These are phyloP conservation scores for Crypturellus tataupa DNA, from an alignment of 2,797 vertebrate genomes.

Conservation along the genomic window DNA sequence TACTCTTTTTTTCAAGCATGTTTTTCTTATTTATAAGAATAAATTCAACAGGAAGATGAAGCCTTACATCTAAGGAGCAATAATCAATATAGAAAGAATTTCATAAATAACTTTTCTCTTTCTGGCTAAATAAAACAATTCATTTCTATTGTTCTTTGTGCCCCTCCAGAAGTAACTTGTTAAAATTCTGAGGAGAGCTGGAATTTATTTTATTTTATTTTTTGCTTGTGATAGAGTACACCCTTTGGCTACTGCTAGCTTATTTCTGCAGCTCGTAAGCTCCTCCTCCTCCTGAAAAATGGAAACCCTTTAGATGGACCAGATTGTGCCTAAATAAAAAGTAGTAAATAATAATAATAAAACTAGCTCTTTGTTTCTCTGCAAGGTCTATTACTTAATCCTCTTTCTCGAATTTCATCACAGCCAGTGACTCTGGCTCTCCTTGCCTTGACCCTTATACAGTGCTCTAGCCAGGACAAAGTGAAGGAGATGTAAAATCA, in stretches of 20 bases:
- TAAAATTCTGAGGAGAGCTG: not conserved
- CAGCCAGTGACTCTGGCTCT: not conserved
- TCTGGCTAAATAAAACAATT: not conserved
- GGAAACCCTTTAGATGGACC: not conserved
- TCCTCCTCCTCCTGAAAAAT: not conserved
- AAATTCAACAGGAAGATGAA: not conserved
- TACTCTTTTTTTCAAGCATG: rapidly evolving
- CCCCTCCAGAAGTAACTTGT: not conserved
- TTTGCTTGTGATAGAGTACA: not conserved
- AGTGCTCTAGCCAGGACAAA: not conserved
- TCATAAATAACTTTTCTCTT: not conserved
- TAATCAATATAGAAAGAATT: not conserved
- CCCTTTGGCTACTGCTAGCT: rapidly evolving
- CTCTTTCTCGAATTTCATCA: not conserved
- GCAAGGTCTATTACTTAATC: not conserved
- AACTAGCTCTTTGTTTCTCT: not conserved
- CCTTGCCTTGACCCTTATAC: not conserved
- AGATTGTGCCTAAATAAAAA: not conserved
- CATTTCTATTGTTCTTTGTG: not conserved
- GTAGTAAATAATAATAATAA: not conserved
- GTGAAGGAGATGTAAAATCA: not conserved
- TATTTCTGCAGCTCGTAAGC: not conserved
- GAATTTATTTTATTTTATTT: not conserved
- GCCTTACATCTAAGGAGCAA: not conserved
- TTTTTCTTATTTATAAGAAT: not conserved